Percentiles rank a stretch among this genome's conserved stretches.
Conservation (phyloP, 1,140 invertebrate genomes). For the Ceratina japonica region DNA sequence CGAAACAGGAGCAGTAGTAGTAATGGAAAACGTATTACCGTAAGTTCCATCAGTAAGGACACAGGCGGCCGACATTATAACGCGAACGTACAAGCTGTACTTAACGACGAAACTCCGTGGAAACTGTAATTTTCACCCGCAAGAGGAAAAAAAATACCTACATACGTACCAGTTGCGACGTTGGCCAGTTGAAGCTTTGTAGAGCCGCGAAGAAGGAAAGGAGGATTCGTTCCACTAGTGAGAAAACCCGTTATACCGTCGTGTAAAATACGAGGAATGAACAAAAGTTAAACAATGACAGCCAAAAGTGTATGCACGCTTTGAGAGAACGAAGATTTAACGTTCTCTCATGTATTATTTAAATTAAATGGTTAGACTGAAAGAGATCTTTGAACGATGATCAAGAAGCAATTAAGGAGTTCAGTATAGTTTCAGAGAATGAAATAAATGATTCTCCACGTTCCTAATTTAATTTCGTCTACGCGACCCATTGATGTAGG, state of each 20-base stretch:
- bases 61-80: constrained; percentile 71
- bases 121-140: constrained; percentile 76
- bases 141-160: constrained; percentile 48
- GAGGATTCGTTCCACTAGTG: background rate
- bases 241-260: background rate
- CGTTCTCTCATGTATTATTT: too few relatives aligned
- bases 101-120: constrained; percentile 77
- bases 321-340: too few relatives aligned
- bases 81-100: constrained; percentile 77
- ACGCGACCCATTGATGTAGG: too few relatives aligned
- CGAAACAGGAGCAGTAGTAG: constrained; percentile 28
- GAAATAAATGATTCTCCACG: too few relatives aligned
- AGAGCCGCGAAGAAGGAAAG: too few relatives aligned
- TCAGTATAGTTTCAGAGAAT: too few relatives aligned
- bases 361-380: too few relatives aligned
- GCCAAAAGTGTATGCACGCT: too few relatives aligned
- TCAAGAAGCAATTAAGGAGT: too few relatives aligned
- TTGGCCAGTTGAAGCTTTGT: background rate
- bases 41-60: constrained; percentile 70
- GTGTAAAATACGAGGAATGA: background rate
- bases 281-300: background rate
- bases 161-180: background rate
- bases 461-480: too few relatives aligned
- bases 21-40: constrained; percentile 76
- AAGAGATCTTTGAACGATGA: too few relatives aligned